Evolutionary conservation across 2,797 vertebrate species (phyloP).

Genomic region (Buphagus erythrorhynchus): DNA sequence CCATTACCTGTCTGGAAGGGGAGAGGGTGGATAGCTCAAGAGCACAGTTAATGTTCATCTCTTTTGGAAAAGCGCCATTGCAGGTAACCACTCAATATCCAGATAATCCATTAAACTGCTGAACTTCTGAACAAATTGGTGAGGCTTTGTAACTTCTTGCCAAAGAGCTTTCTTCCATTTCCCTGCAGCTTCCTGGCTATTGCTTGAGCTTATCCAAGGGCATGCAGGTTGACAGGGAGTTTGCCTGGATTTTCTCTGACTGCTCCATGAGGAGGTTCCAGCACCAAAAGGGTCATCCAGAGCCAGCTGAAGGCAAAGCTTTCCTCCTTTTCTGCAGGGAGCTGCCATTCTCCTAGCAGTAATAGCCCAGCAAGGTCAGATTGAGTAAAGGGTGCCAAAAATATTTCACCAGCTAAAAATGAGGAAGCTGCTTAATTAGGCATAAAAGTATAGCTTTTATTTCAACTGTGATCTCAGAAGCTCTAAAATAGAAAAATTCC

Average conservation of each 20-base stretch:
- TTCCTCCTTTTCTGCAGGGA: background rate
- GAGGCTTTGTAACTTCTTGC: background rate
- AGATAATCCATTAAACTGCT: background rate
- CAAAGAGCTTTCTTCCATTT: background rate
- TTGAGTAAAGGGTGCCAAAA: background rate
- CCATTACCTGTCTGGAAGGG: background rate
- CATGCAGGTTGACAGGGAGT: background rate
- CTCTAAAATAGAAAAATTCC: background rate
- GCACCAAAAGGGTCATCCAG: background rate
- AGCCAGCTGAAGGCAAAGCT: background rate
- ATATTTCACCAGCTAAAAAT: background rate
- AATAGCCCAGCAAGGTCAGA: background rate
- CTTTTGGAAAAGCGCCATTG: background rate
- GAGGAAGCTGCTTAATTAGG: background rate
- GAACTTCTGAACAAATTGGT: background rate
- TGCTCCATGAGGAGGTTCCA: background rate
- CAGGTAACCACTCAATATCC: background rate
- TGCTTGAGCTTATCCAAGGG: background rate
- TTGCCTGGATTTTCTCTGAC: background rate
- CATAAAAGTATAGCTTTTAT: background rate
- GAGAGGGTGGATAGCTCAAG: background rate
- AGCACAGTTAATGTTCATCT: background rate
- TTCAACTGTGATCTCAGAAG: background rate
- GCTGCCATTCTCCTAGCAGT: background rate
- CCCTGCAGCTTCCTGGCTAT: background rate